These are phyloP conservation scores for Toxotes lorentzi DNA, from an alignment of 2,797 vertebrate species.

Conservation along the genomic window DNA sequence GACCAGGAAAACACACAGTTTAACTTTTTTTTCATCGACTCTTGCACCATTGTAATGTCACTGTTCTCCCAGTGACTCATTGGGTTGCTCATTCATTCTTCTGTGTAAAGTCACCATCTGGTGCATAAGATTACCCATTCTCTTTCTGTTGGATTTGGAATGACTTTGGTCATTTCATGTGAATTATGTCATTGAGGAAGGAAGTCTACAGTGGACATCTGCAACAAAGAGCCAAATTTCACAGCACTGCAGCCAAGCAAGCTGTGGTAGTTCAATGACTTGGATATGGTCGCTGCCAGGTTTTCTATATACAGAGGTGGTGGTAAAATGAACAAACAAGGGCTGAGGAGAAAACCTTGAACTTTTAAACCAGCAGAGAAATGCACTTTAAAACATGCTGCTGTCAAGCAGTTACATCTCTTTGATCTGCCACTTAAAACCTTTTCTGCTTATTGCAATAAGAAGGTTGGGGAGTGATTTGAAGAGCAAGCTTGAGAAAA, in stretches of 20 bases:
- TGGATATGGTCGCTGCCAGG: background rate
- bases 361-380: background rate
- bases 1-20: background rate
- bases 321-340: background rate
- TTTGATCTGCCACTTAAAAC: slow-evolving; percentile 41
- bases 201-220: background rate
- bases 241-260: background rate
- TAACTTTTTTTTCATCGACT: background rate
- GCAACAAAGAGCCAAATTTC: background rate
- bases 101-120: background rate
- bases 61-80: background rate
- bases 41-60: background rate
- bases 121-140: no score
- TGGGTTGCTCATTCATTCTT: no score
- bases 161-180: background rate
- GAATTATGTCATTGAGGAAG: background rate
- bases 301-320: background rate
- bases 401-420: background rate
- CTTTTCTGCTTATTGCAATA: background rate
- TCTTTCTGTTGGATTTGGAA: background rate
- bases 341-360: background rate
- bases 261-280: slow-evolving; percentile 2
- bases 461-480: background rate
- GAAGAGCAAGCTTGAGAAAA: slow-evolving; percentile 16
- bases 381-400: background rate